Conservation (phyloP, 1,140 invertebrate genomes). For the Dreissena polymorpha region DNA sequence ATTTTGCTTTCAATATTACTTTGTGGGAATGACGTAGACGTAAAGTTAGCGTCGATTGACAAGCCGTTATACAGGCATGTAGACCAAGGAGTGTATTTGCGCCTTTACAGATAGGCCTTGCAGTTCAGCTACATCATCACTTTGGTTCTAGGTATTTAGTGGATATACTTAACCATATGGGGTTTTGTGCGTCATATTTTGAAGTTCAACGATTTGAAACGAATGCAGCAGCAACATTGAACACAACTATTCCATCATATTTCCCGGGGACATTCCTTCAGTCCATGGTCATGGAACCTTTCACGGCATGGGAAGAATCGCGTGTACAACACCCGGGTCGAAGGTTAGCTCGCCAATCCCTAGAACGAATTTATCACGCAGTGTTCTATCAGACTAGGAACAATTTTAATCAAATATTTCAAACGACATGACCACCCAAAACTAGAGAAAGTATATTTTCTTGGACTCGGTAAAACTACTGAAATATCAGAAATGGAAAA, state of each 20-base stretch:
- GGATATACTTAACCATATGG: conserved; percentile 49
- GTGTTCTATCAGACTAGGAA: not conserved
- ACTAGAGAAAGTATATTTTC: no score
- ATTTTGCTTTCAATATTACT: conserved; percentile 19
- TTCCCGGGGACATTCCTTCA: not conserved
- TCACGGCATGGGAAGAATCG: conserved; percentile 35
- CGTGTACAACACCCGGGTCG: not conserved
- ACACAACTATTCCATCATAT: no score
- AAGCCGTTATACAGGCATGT: conserved; percentile 21
- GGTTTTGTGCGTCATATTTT: conserved; percentile 26
- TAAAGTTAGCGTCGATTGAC: conserved; percentile 44
- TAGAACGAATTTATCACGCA: not conserved
- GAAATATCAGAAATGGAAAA: not conserved
- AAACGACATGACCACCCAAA: not conserved
- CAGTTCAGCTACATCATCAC: conserved; percentile 58
- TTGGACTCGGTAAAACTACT: not conserved
- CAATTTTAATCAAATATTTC: not conserved
- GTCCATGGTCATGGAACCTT: conserved; percentile 1
- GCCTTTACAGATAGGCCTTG: conserved; percentile 60
- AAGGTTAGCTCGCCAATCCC: not conserved
- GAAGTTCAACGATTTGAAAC: conserved; percentile 10
- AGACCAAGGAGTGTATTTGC: conserved; percentile 54
- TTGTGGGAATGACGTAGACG: conserved; percentile 1
- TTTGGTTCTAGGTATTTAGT: conserved; percentile 57
- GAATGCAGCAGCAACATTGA: not conserved